Base-by-base conservation (phyloP, 2,888 invertebrate species). In the Pristionchus exspectatus region DNA sequence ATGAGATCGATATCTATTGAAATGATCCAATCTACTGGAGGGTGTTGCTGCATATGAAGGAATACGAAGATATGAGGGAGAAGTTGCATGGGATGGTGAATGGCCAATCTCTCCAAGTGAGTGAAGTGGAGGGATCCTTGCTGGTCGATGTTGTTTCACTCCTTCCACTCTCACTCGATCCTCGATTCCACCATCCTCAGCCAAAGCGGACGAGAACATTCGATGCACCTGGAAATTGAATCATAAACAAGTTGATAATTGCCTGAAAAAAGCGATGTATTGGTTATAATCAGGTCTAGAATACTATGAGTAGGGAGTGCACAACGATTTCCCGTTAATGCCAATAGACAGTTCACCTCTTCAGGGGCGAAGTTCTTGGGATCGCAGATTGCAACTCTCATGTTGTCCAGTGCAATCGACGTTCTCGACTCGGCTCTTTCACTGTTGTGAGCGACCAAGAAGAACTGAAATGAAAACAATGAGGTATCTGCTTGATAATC, bases 331-430 rank as follows among this genome's bases (percentile, higher is more conserved):
- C 44, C 44, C 10, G 12, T 77, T 3, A 77, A 33, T 12, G 12
- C 77, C 9, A 77, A 18, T 77, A 21, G 18, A 5, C 69, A 4
- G 27, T 69, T 84, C 27, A 72, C 89, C 85, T 83, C 84, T 56
- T 92, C 92, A 1, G 93, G 92, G 9, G 92, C 92, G 89, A 91
- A 93, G 50, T 92, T 92, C 83, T 91, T 89, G 0, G 92, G 90
- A 89, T 94, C 94, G 74, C 94, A 94, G 30, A 94, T 93, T 4
- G 94, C 94, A 14, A 94, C 94, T 86, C 94, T 83, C 91, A 94
- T 94, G 87, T 94, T 94, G 91, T 94, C 94, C 44, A 94, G 91
- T 5, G 93, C 94, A 50, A 94, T 93, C 44, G 94, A 94, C 14
- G 94, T 90, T 86, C 94, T 90, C 50, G 91, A 90, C 30, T 92